Evolutionary conservation across 2,113 vertebrate genomes (phyloP), one percentile per base, ranked within the genome.

Genomic region (Xiphophorus hellerii): DNA sequence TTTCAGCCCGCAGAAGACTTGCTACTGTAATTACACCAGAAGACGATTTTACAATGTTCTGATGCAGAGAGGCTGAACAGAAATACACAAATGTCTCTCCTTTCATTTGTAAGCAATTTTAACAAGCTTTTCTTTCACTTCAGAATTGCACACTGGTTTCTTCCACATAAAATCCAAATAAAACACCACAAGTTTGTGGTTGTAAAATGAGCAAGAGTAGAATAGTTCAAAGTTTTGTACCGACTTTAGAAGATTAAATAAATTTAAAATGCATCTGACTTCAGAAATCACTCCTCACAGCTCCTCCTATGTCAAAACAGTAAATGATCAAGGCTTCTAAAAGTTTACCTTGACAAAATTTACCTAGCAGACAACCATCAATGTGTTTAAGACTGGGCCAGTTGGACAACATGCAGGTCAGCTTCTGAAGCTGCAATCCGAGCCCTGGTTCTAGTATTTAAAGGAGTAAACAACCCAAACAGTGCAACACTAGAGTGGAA

Each of bases 291-390:
- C 62, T 37, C 66, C 90, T 92, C 84, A 87, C 88, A 90, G 83
- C 92, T 92, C 54, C 76, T 83, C 83, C 48, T 81, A 73, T 88
- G 88, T 87, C 73, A 51, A 84, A 92, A 92, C 88, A 86, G 80
- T 92, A 90, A 91, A 92, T 90, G 89, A 68, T 17, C 2, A 20
- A 74, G 37, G 44, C 66, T 71, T 88, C 85, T 87, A 82, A 90
- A 42, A 87, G 77, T 84, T 87, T 51, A 64, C 69, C 71, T 35
- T 0, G 42, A 35, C n/a, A 78, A 76, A 42, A 39, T 77, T 73
- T 31, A 20, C 72, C 71, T 66, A 73, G 71, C 35, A 85, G 65
- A 69, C 27, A 9, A 76, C 64, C 71, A 44, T 39, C 12, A 7
- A 30, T 62, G 44, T 80, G 25, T 81, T 80, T 73, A 37, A 64